phyloP scores from a whole-genome alignment of 1,140 invertebrate genomes.

The Habropoda laboriosa region DNA sequence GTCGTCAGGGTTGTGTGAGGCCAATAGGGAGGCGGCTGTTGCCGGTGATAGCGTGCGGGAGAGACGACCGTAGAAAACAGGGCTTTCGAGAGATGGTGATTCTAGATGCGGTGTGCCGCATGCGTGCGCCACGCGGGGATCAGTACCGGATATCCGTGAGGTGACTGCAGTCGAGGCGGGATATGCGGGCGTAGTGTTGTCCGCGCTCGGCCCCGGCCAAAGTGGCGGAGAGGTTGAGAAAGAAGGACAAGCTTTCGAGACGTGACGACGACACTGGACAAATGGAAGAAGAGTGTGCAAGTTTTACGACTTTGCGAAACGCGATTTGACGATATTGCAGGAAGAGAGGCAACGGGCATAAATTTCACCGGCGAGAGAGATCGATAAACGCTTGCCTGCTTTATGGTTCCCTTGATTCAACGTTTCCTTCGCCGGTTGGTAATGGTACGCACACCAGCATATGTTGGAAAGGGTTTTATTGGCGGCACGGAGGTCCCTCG shows the following conservation, averaged over 20 bases:
- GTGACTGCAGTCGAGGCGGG: constrained; percentile 66
- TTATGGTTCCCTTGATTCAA: constrained; percentile 33
- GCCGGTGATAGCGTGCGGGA: not conserved
- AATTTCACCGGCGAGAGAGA: constrained; percentile 28
- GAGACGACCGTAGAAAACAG: not conserved
- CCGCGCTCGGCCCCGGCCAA: not conserved
- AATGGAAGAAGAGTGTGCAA: constrained; percentile 1
- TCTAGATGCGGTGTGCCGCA: constrained; percentile 39
- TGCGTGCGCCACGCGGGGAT: constrained; percentile 45
- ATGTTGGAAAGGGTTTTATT: constrained; percentile 7
- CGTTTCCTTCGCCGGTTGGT: not conserved
- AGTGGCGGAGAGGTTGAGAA: not conserved
- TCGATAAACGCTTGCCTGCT: constrained; percentile 48
- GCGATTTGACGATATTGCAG: constrained; percentile 42
- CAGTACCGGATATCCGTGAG: constrained; percentile 78
- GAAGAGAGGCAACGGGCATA: not conserved
- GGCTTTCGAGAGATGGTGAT: constrained; percentile 42
- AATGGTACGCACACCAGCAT: too few species aligned
- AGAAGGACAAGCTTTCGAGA: too few species aligned
- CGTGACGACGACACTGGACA: not conserved
- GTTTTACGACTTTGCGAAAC: constrained; percentile 40
- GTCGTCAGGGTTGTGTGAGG: not conserved
- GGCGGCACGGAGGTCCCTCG: constrained; percentile 12
- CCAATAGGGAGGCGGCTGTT: not conserved
- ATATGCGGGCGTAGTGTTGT: constrained; percentile 75